These are phyloP conservation scores for Patagioenas fasciata DNA, from an alignment of 2,113 vertebrate species.

Conservation along the genomic window DNA sequence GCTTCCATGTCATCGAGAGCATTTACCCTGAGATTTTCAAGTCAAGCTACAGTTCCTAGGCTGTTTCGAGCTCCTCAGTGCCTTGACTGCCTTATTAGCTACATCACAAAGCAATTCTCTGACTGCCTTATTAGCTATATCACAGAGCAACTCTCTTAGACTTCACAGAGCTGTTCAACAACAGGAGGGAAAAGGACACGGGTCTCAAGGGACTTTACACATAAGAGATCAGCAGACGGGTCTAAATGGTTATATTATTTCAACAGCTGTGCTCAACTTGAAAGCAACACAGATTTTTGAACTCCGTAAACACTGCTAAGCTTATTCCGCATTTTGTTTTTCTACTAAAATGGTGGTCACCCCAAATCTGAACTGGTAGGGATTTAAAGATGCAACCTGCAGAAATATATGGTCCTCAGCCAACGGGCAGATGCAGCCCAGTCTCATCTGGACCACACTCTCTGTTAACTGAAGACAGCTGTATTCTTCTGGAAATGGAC, in stretches of 20 bases:
- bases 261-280: neutral
- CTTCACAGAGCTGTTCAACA: constrained; percentile 8
- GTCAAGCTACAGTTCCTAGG: neutral
- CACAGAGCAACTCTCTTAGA: neutral
- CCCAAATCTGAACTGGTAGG: neutral
- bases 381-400: neutral
- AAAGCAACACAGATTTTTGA: neutral
- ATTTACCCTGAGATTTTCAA: constrained; percentile 33
- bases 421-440: neutral
- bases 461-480: neutral
- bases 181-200: neutral
- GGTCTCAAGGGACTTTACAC: neutral
- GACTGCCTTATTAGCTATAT: neutral
- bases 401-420: neutral
- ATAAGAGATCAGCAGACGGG: neutral
- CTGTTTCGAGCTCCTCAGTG: neutral
- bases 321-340: neutral
- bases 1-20: neutral
- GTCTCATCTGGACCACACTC: neutral
- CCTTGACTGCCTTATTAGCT: neutral
- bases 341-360: neutral
- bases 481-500: neutral
- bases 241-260: neutral
- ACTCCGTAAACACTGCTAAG: neutral
- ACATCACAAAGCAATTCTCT: neutral